Evolutionary conservation across 35 echinoderm and acorn worm species (phyloP), one percentile per base, ranked within the genome.

Genomic region (Apostichopus japonicus): DNA sequence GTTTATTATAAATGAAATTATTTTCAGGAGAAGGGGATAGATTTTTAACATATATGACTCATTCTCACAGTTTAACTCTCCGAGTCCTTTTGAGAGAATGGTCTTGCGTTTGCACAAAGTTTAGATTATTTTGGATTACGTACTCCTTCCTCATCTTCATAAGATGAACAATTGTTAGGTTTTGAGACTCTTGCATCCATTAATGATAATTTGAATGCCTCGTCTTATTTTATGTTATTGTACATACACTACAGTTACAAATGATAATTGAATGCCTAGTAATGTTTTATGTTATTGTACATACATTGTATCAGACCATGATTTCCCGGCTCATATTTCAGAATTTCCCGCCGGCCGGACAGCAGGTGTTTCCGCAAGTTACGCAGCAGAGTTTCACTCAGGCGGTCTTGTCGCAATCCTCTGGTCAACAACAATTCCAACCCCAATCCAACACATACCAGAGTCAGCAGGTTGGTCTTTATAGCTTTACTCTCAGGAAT

Each of bases 401-500:
- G 67, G 24, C 86, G 17, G 16, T 22, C 5, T 89, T 63, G 11
- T 56, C 57, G 14, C 63, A 54, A 0, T 89, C 86, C 72, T 54
- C 5, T 24, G 54, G 59, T 23, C 86, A 89, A 44, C 86, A 88
- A 63, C 86, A 89, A 65, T 89, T 89, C 44, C 59, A 72, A 56
- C 52, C 86, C 8, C 86, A 89, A 51, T 44, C 86, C 53, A 72
- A 57, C 21, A 67, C 59, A 75, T 75, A 89, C 59, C 61, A 67
- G 59, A 89, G 86, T 54, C 86, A 89, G 86, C 86, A 67, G 67
- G 86, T 89, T 53, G 61, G 86, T 72, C 56, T 84, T 84, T 84
- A 84, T 58, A 44, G 10, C 17, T 16, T 84, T 19, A 58, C 54
- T 19, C 56, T 1, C 54, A 84, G 81, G 81, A 84, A 84, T 84